Conservation (phyloP, 2,888 invertebrate genomes). For the Hemaris fuciformis region DNA sequence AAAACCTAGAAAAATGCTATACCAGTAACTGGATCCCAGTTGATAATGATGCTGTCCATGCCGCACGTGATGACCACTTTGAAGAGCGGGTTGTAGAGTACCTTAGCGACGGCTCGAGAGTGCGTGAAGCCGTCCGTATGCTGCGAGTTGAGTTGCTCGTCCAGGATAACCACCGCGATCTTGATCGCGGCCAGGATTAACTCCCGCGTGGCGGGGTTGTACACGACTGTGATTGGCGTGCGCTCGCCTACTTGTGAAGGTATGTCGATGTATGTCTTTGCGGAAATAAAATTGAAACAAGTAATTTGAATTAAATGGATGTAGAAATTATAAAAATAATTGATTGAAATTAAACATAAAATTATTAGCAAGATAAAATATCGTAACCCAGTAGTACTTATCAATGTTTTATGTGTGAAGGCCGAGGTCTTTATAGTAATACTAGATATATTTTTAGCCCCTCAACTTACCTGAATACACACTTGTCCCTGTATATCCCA, state of each 20-base stretch:
- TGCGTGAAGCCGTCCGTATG: slow-evolving; percentile 89
- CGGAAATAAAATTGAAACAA: not conserved
- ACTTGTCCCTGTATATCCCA: slow-evolving; percentile 87
- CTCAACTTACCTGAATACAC: slow-evolving; percentile 83
- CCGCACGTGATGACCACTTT: slow-evolving; percentile 89
- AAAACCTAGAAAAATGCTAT: not conserved
- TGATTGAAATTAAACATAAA: no score
- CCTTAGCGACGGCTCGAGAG: slow-evolving; percentile 85
- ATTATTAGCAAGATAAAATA: no score
- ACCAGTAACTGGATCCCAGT: slow-evolving; percentile 90
- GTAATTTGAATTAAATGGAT: not conserved
- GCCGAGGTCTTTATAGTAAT: no score
- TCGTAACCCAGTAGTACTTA: no score
- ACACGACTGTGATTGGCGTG: slow-evolving; percentile 82
- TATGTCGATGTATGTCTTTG: slow-evolving; percentile 84
- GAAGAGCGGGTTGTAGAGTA: slow-evolving; percentile 89
- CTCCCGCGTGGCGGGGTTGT: slow-evolving; percentile 85
- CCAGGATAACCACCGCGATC: slow-evolving; percentile 84
- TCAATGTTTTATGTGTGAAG: no score
- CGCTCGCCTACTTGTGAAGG: slow-evolving; percentile 83
- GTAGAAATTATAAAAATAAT: not conserved
- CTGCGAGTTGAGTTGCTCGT: slow-evolving; percentile 84
- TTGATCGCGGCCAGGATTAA: slow-evolving; percentile 84
- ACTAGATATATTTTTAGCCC: no score
- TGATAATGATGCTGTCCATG: slow-evolving; percentile 89